Percentiles rank a stretch among this genome's conserved stretches.
These are phyloP conservation scores for Micromussa lordhowensis DNA, from an alignment of 92 coral and sea anemone genomes.

Conservation along the genomic window DNA sequence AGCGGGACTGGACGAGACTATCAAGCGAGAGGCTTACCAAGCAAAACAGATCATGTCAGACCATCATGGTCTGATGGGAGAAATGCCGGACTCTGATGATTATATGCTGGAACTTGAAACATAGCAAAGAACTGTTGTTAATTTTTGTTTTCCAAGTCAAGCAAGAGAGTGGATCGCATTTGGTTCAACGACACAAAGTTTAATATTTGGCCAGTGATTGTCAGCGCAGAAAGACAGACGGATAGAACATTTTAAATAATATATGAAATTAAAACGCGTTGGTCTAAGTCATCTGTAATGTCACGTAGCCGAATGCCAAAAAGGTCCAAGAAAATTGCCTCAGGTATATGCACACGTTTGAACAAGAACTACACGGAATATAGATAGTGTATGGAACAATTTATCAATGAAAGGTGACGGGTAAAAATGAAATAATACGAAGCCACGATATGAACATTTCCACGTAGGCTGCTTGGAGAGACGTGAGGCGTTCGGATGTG, in stretches of 20 bases:
- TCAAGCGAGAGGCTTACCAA: conserved; percentile 90
- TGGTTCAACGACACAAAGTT: background rate
- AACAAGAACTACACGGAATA: background rate
- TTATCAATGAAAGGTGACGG: background rate
- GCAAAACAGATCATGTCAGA: conserved; percentile 95
- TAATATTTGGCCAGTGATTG: background rate
- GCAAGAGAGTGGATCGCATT: background rate
- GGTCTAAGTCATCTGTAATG: background rate
- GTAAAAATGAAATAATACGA: background rate
- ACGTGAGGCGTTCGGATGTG: background rate
- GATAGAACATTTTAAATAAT: background rate
- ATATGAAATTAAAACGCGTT: background rate
- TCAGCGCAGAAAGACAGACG: background rate
- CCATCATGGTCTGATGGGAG: conserved; percentile 86
- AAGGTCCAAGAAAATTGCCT: background rate
- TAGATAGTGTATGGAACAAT: background rate
- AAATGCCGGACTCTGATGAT: conserved; percentile 3
- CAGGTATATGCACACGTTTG: background rate
- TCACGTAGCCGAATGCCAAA: background rate
- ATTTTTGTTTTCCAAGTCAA: background rate
- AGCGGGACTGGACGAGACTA: conserved; percentile 81
- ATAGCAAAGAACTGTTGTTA: background rate
- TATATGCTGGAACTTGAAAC: conserved; percentile 40
- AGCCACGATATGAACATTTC: background rate
- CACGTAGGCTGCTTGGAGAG: background rate